Evolutionary conservation across 2,113 vertebrate genomes (phyloP).

Genomic region (Uria aalge): DNA sequence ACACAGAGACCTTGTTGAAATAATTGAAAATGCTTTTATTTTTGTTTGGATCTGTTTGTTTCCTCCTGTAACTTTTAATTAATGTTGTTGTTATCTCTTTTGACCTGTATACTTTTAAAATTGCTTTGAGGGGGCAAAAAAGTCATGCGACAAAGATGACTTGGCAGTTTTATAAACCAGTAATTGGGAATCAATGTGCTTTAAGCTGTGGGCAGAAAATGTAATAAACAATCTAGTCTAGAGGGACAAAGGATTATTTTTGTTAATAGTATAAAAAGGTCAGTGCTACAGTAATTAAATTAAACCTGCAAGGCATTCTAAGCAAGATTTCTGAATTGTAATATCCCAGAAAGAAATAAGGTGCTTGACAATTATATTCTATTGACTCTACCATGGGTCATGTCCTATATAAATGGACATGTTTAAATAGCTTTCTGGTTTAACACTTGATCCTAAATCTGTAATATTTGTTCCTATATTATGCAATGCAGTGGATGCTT

Average conservation of each 20-base stretch:
- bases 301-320: conserved; percentile 51
- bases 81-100: conserved; percentile 6
- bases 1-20: background rate
- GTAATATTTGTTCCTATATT: background rate
- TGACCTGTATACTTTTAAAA: conserved; percentile 42
- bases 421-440: background rate
- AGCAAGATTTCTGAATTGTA: background rate
- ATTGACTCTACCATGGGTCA: background rate
- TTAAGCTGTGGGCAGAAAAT: conserved; percentile 42
- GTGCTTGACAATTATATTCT: background rate
- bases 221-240: conserved; percentile 58
- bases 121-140: background rate
- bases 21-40: background rate
- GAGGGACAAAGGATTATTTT: conserved; percentile 58
- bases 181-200: conserved; percentile 69
- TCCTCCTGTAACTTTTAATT: conserved; percentile 42
- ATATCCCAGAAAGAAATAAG: background rate
- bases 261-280: conserved; percentile 65
- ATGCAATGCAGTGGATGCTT: background rate
- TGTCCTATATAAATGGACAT: background rate
- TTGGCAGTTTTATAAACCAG: conserved; percentile 61
- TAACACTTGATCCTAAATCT: background rate
- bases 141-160: conserved; percentile 23
- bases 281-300: conserved; percentile 65
- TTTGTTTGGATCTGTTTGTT: background rate